A percentile compares a stretch with the other conserved stretches of the same genome.
Conservation (phyloP, 2,113 vertebrate species). For the Pollachius pollachius region DNA sequence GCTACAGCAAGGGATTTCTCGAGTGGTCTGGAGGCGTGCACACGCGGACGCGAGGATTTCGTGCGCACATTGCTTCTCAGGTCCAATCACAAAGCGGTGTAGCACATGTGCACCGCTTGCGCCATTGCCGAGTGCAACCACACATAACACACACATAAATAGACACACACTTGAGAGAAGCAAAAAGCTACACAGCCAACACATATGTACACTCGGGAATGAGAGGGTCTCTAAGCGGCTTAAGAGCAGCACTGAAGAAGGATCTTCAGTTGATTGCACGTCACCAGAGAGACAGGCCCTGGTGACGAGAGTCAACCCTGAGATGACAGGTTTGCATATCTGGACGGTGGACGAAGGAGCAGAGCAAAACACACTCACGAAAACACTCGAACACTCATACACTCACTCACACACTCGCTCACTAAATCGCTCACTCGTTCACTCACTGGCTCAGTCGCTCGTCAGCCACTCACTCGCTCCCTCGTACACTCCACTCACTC, state of each 20-base stretch:
- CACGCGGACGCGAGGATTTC: neutral
- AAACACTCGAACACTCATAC: conserved; percentile 1
- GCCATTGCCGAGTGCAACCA: neutral
- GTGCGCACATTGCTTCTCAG: too few species aligned
- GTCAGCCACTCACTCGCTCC: too few species aligned
- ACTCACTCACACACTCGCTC: conserved; percentile 6
- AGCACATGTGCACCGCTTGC: neutral
- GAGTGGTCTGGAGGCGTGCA: neutral
- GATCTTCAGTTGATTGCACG: neutral
- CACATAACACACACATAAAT: neutral
- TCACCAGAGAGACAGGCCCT: neutral
- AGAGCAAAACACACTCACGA: conserved; percentile 11
- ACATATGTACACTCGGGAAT: neutral
- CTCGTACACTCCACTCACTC: too few species aligned
- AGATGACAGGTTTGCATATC: neutral
- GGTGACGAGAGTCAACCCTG: neutral
- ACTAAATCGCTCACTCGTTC: conserved; percentile 6
- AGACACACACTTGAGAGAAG: neutral
- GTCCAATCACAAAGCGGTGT: too few species aligned
- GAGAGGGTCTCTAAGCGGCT: conserved; percentile 18
- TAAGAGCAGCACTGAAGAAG: neutral
- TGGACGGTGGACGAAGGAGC: neutral
- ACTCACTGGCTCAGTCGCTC: too few species aligned
- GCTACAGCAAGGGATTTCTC: neutral
- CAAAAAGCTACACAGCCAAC: too few species aligned